These are phyloP conservation scores for Acanthosepion esculentum DNA, from an alignment of 2,888 invertebrate genomes.

Conservation along the genomic window DNA sequence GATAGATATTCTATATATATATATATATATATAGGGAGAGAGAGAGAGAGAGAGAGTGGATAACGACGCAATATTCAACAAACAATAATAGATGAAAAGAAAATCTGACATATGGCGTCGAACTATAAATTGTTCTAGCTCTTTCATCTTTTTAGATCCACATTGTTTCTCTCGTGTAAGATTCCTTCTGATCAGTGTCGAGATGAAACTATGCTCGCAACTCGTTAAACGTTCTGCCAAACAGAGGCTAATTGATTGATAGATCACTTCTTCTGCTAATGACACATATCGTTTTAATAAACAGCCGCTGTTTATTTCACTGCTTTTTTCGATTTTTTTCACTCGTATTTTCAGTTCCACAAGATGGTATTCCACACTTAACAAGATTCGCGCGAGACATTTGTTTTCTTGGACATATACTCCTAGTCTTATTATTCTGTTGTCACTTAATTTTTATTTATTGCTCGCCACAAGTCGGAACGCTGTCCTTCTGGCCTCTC, in stretches of 20 bases:
- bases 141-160: no score
- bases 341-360: not conserved
- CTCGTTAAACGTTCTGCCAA: not conserved
- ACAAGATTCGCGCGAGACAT: not conserved
- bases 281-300: not conserved
- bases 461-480: not conserved
- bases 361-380: not conserved
- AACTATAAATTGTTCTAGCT: no score
- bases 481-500: not conserved
- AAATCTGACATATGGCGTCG: no score
- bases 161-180: not conserved
- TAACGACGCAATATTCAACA: no score
- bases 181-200: not conserved
- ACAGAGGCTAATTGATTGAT: not conserved
- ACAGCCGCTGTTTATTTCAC: not conserved
- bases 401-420: not conserved
- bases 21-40: no score
- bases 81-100: no score
- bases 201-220: not conserved
- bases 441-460: no score
- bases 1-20: no score
- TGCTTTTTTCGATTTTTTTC: not conserved
- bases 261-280: not conserved
- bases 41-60: no score
- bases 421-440: not conserved